These are phyloP conservation scores for Pitta sordida DNA, from an alignment of 2,113 vertebrate species.

Conservation along the genomic window DNA sequence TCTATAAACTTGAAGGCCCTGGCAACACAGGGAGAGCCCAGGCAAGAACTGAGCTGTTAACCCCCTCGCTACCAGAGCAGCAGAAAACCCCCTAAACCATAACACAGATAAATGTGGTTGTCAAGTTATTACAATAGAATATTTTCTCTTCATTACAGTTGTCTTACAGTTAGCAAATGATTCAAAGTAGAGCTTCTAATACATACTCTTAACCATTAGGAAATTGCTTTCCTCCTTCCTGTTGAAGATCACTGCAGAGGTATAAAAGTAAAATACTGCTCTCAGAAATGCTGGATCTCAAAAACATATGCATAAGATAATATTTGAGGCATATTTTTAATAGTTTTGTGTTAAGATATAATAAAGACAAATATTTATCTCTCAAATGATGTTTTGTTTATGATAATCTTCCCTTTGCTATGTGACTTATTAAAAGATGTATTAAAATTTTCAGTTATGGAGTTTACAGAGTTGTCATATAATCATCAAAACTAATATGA, in stretches of 20 bases:
- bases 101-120: background rate
- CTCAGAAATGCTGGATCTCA: background rate
- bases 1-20: too few relatives aligned
- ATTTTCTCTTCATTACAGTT: constrained; percentile 7
- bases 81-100: too few relatives aligned
- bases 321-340: background rate
- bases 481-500: background rate
- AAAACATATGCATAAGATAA: background rate
- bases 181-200: background rate
- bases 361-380: background rate
- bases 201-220: background rate
- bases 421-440: background rate
- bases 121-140: background rate
- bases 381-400: background rate
- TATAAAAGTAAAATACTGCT: background rate
- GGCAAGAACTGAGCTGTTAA: too few relatives aligned
- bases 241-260: background rate
- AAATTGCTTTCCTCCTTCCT: background rate
- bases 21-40: too few relatives aligned
- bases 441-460: accelerated
- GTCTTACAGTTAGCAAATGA: background rate
- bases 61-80: too few relatives aligned
- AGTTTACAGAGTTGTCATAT: background rate
- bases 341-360: background rate
- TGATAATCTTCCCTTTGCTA: background rate